Base-by-base conservation (phyloP, 2,888 invertebrate species). In the Sialis fuliginosa region DNA sequence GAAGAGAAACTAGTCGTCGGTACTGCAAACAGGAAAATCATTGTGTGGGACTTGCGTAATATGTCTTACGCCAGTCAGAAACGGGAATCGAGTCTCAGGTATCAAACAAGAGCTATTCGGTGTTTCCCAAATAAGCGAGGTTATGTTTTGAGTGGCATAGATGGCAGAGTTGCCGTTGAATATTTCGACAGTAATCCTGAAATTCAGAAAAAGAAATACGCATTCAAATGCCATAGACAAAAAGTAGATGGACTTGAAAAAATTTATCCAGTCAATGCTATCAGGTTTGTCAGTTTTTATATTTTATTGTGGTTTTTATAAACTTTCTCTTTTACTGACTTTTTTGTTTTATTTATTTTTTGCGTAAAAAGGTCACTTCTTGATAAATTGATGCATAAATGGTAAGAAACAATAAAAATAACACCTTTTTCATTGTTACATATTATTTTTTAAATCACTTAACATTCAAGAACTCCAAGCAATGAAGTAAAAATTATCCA, bases 241-340 rank as follows among this genome's bases (percentile, higher is more conserved):
- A 93, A 95, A 64, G 92, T 95, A 62, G 81, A 85, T 56, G 87
- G 85, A n/a, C 73, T 90, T 45, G 98, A 98, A 65, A 79, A 86
- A 56, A 95, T 98, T 57, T 96, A 90, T 67, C 97, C 98, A 4
- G 96, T 98, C 0, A 98, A 98, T 67, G 92, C 97, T 5, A 90
- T 98, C 47, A 77, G 71, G 72, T 71, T 55, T 54, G 47, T 48
- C 13, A 35, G 33, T 44, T 40, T 9, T 22, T 35, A 35, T 9
- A 22, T 22, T 22, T 22, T 22, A 22, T 22, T 22, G 22, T 22
- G 22, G 22, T 22, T 22, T 22, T 22, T 22, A 22, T 4, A 22
- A 22, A 22, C 22, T 22, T 22, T 22, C 22, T n/a, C n/a, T n/a
- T n/a, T n/a, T n/a, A n/a, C n/a, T n/a, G n/a, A n/a, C n/a, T n/a